These are phyloP conservation scores for Chamaea fasciata DNA, from an alignment of 2,113 vertebrate species.

Conservation along the genomic window DNA sequence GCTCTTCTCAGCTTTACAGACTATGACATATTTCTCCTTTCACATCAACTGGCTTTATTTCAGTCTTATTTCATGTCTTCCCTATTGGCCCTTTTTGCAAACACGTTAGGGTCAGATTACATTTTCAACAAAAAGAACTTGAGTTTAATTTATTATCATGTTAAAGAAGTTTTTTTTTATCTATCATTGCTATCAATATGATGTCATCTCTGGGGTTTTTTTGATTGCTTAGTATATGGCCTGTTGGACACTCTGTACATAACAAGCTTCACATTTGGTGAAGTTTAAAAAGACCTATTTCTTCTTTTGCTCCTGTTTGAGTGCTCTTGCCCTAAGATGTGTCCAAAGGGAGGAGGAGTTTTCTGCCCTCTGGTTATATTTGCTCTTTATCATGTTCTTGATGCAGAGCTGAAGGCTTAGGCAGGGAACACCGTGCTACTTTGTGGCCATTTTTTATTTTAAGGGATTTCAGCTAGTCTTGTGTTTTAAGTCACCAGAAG, in stretches of 20 bases:
- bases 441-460: background rate
- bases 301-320: background rate
- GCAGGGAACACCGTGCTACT: background rate
- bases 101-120: background rate
- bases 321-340: background rate
- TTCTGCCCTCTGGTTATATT: background rate
- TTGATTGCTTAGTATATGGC: background rate
- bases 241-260: background rate
- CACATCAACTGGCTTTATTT: background rate
- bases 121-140: background rate
- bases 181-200: background rate
- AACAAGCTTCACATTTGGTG: background rate
- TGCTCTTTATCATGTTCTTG: background rate
- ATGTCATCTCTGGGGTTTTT: background rate
- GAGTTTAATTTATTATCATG: background rate
- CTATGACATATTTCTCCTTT: background rate
- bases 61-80: background rate
- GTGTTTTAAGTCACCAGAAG: background rate
- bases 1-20: background rate
- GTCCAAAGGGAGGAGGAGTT: background rate
- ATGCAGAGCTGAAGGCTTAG: background rate
- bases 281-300: background rate
- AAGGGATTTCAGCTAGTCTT: background rate
- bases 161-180: rapidly evolving
- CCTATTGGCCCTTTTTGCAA: background rate